phyloP scores from a whole-genome alignment of 2,797 vertebrate species.

The Brachymystax lenok region DNA sequence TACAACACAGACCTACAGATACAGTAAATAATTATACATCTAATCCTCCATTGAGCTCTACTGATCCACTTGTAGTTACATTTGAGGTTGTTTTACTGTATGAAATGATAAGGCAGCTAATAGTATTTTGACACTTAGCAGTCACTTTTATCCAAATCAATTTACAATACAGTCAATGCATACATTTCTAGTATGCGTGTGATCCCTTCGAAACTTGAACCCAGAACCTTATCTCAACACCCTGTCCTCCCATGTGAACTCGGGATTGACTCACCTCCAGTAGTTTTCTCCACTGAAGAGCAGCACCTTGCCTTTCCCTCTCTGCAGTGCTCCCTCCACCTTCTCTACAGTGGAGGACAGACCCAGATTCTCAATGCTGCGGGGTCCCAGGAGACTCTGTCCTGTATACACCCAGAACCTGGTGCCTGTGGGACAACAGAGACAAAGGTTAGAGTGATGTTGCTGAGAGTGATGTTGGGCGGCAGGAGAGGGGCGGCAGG shows the following conservation, averaged over 20 bases:
- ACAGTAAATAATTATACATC: background rate
- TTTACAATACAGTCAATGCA: background rate
- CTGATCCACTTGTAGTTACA: background rate
- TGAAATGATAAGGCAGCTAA: background rate
- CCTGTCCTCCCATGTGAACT: background rate
- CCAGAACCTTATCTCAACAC: background rate
- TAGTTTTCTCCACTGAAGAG: constrained; percentile 85
- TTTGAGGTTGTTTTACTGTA: background rate
- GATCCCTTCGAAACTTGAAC: background rate
- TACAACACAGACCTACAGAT: constrained; percentile 12
- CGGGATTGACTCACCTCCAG: constrained; percentile 83
- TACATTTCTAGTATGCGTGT: background rate
- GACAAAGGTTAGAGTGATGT: background rate
- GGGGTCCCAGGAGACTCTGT: constrained; percentile 78
- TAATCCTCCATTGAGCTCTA: background rate
- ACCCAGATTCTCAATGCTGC: constrained; percentile 88
- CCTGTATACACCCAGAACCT: constrained; percentile 92
- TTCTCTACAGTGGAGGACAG: constrained; percentile 73
- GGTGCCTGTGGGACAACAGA: constrained; percentile 68
- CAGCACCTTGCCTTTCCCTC: constrained; percentile 80
- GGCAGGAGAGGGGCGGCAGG: no score
- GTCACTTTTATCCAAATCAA: background rate
- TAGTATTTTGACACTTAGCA: background rate
- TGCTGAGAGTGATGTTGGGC: no score
- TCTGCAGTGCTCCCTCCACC: constrained; percentile 83